Evolutionary conservation across 2,113 vertebrate genomes (phyloP).

Genomic region (Cynopterus brachyotis): DNA sequence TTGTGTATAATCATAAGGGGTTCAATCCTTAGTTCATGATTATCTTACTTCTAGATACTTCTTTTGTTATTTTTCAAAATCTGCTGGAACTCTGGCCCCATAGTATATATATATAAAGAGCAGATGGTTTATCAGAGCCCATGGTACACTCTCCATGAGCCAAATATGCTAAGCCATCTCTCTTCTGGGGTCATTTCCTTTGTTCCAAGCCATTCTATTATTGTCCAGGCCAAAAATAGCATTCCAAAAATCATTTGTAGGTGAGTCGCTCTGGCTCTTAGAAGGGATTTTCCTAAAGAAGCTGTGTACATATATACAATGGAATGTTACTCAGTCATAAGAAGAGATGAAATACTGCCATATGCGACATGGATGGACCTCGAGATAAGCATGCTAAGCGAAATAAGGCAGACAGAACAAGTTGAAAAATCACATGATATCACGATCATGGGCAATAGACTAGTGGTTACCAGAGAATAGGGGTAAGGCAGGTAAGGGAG

Average conservation of each 20-base stretch:
- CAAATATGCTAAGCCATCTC: background rate
- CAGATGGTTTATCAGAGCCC: background rate
- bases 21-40: background rate
- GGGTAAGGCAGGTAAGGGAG: too few relatives aligned
- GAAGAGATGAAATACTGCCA: too few relatives aligned
- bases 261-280: conserved; percentile 22
- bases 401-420: too few relatives aligned
- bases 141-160: background rate
- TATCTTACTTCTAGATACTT: background rate
- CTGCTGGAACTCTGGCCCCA: background rate
- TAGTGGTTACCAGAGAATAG: too few relatives aligned
- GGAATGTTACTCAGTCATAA: too few relatives aligned
- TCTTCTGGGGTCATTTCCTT: background rate
- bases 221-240: background rate
- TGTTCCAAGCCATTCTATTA: background rate
- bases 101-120: background rate
- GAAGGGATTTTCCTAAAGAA: conserved; percentile 4
- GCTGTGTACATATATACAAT: too few relatives aligned
- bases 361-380: too few relatives aligned
- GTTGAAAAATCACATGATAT: too few relatives aligned
- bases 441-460: too few relatives aligned
- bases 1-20: background rate
- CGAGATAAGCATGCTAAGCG: too few relatives aligned
- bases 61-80: background rate
- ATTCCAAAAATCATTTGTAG: conserved; percentile 51